phyloP scores from a whole-genome alignment of 2,888 invertebrate genomes.

The Uropetala carovei region DNA sequence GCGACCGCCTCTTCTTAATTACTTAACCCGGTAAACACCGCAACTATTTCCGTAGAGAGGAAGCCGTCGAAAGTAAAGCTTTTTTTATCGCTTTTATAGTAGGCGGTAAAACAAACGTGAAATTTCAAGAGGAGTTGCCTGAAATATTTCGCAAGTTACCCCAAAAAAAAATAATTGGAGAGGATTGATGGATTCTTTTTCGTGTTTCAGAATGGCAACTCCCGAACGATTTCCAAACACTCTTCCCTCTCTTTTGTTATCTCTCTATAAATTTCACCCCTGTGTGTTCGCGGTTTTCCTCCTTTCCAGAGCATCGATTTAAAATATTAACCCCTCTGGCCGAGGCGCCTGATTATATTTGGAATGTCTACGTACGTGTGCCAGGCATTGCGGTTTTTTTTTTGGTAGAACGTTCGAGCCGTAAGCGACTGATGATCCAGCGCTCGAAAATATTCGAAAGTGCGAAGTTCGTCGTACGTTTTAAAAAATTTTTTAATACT shows the following conservation, averaged over 20 bases:
- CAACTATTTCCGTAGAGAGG: background rate
- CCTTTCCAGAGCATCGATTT: constrained; percentile 36
- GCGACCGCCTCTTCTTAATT: background rate
- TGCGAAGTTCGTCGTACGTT: background rate
- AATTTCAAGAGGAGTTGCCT: background rate
- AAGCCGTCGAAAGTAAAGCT: no score
- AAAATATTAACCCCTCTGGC: constrained; percentile 46
- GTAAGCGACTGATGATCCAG: background rate
- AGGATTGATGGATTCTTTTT: no score
- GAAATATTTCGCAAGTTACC: background rate
- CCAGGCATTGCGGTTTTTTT: constrained; percentile 31
- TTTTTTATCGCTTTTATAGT: background rate
- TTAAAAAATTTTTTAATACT: no score
- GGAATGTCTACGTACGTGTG: background rate
- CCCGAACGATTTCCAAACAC: no score
- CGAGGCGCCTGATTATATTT: background rate
- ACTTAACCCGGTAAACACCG: background rate
- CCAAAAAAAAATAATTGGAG: no score
- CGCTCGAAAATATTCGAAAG: background rate
- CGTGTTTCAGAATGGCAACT: no score
- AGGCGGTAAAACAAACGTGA: background rate
- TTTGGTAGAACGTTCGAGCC: background rate
- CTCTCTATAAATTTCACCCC: background rate
- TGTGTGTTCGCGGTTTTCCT: background rate
- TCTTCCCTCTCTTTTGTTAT: background rate